These are phyloP conservation scores for Cathartes aura DNA, from an alignment of 2,113 vertebrate genomes.

Conservation along the genomic window DNA sequence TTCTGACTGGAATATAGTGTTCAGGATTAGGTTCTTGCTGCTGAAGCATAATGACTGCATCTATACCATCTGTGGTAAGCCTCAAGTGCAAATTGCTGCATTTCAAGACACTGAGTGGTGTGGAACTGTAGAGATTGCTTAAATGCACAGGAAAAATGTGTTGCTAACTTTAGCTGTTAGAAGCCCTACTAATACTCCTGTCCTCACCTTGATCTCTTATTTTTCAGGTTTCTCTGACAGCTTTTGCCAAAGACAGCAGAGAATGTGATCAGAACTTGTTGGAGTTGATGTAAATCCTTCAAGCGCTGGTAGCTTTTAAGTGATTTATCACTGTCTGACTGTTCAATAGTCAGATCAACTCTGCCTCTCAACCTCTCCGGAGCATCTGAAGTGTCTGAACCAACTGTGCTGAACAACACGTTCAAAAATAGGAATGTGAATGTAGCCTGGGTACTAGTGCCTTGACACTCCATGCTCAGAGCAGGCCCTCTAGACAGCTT, in stretches of 20 bases:
- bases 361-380: neutral
- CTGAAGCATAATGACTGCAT: neutral
- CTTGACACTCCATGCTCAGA: neutral
- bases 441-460: neutral
- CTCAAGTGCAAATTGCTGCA: neutral
- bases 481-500: neutral
- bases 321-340: neutral
- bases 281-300: slow-evolving; percentile 21
- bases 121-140: neutral
- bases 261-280: neutral
- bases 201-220: slow-evolving; percentile 8
- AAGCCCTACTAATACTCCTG: neutral
- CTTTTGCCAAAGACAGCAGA: slow-evolving; percentile 16
- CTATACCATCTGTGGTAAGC: neutral
- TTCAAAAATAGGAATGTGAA: neutral
- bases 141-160: neutral
- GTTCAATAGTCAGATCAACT: neutral
- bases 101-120: neutral
- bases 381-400: neutral
- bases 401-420: neutral
- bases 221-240: slow-evolving; percentile 44
- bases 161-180: neutral
- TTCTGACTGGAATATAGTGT: neutral
- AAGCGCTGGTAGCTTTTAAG: slow-evolving; percentile 30
- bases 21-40: neutral